Percentiles rank a stretch among this genome's conserved stretches.
These are phyloP conservation scores for Lysandra bellargus DNA, from an alignment of 2,888 invertebrate genomes.

Conservation along the genomic window DNA sequence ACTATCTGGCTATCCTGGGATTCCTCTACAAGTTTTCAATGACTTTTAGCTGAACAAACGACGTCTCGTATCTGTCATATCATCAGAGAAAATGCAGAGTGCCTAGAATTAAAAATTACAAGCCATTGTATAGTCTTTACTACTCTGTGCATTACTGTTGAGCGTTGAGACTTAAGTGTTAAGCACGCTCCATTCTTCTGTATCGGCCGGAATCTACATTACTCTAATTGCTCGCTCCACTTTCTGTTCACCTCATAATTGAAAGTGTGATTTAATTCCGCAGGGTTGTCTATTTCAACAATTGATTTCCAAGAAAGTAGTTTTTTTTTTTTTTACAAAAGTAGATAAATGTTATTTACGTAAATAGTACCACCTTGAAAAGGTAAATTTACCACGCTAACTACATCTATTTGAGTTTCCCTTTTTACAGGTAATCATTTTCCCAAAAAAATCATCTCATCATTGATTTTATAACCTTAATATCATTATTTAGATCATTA, in stretches of 20 bases:
- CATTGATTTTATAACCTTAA: too few species aligned
- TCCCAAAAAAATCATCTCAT: too few species aligned
- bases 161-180: neutral
- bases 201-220: conserved; percentile 30
- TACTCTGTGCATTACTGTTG: neutral
- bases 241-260: conserved; percentile 5
- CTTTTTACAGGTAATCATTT: too few species aligned
- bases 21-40: neutral
- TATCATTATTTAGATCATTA: neutral
- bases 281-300: neutral
- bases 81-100: neutral
- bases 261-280: conserved; percentile 16
- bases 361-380: too few species aligned
- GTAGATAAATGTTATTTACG: too few species aligned
- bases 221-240: conserved; percentile 25
- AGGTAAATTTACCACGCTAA: too few species aligned
- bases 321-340: too few species aligned
- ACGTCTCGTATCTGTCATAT: neutral
- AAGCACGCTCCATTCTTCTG: neutral
- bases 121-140: neutral
- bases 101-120: neutral
- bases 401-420: too few species aligned
- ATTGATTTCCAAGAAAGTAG: too few species aligned
- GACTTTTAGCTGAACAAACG: neutral
- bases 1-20: too few species aligned